Evolutionary conservation across 2,888 invertebrate genomes (phyloP), one percentile per base, ranked within the genome.

Genomic region (Merodon equestris): DNA sequence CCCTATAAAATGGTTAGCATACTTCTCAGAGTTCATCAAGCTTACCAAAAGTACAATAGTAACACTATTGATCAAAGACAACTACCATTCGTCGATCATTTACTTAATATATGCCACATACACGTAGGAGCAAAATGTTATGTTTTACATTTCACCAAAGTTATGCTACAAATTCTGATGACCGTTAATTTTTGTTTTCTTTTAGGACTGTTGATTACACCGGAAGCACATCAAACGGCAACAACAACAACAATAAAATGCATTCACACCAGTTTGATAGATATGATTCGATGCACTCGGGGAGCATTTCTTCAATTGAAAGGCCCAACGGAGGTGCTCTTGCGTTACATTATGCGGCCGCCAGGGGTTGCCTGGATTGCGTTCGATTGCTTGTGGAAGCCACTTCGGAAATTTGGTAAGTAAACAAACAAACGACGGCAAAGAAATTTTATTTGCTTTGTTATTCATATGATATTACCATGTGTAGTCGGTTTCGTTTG

Each of bases 291-390:
- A 84, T 87, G 86, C 87, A 87, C 85, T 86, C 86, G 84, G 87
- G 86, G 81, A 87, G 85, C 76, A 85, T 88, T 86, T 87, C 88
- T 67, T 87, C 86, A 53, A 85, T 85, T 75, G 89, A 89, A 85
- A 86, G 89, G 75, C 88, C 89, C 83, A 87, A 88, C 81, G 88
- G 88, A 87, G 94, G 94, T 83, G 95, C 95, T 75, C 90, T 96
- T 83, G 95, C 96, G 82, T 91, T 96, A 74, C 96, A 96, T 89
- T 96, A 96, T 89, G 96, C 96, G 12, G 94, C 95, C 34, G 95
- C 95, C 70, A 91, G 95, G 83, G 96, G 96, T 81, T 95, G 95
- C 87, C 90, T 96, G 83, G 95, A 96, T 89, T 95, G 95, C 88
- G 95, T 96, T 84, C 92, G 94, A 83, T 90, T 96, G 15, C 90